Conservation (phyloP, 1,140 invertebrate genomes). For the Thaumetopoea pityocampa region DNA sequence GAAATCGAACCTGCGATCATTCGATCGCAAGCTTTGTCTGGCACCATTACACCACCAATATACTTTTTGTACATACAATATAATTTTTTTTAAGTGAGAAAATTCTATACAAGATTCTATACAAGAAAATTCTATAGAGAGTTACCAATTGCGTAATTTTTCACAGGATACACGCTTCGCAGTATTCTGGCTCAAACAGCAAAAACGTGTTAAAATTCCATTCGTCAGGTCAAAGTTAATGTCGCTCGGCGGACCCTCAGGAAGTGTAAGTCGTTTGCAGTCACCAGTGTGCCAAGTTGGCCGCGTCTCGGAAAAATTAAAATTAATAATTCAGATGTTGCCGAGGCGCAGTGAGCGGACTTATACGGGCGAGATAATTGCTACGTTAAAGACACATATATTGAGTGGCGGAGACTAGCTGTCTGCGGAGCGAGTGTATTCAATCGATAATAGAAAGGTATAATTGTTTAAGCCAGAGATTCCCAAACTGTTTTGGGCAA, state of each 20-base stretch:
- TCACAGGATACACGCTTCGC: conserved; percentile 10
- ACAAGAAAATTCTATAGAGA: too few relatives aligned
- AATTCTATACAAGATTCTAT: too few relatives aligned
- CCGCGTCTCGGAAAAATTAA: conserved; percentile 22
- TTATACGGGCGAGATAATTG: conserved; percentile 14
- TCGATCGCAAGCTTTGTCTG: too few relatives aligned
- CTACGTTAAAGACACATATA: conserved; percentile 11
- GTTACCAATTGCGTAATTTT: conserved; percentile 16
- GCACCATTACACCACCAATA: too few relatives aligned
- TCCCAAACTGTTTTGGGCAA: too few relatives aligned
- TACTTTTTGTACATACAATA: too few relatives aligned
- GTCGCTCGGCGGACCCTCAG: conserved; percentile 4
- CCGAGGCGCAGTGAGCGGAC: conserved; percentile 5
- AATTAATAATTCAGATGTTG: conserved; percentile 26
- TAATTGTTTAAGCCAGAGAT: too few relatives aligned
- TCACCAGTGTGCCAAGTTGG: conserved; percentile 11
- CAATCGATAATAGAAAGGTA: too few relatives aligned
- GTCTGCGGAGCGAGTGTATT: too few relatives aligned
- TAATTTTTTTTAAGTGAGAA: too few relatives aligned
- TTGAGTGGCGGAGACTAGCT: conserved; percentile 1
- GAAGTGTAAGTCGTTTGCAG: conserved; percentile 4
- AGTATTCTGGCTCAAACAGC: conserved; percentile 10
- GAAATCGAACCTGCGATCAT: too few relatives aligned
- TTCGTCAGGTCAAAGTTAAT: conserved; percentile 19
- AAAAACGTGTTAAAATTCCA: conserved; percentile 17